A percentile compares a stretch with the other conserved stretches of the same genome.
Conservation (phyloP, 2,888 invertebrate genomes). For the Lasioglossum zephyrum region DNA sequence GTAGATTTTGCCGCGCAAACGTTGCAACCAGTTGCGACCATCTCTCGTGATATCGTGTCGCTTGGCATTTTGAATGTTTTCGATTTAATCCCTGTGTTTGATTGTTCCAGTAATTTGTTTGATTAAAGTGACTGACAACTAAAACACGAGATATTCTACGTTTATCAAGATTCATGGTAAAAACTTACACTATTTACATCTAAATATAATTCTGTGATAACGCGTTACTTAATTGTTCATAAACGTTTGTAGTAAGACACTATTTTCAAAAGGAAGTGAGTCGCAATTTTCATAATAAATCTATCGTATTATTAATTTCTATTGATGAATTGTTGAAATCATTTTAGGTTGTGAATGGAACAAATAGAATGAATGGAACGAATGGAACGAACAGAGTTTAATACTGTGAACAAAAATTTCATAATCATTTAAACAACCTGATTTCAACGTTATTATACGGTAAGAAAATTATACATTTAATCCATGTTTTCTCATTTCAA, state of each 20-base stretch:
- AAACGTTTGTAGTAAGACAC: neutral
- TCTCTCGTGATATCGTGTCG: constrained; percentile 67
- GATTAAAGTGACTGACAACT: neutral
- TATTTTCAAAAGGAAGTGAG: neutral
- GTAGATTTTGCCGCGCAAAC: constrained; percentile 81
- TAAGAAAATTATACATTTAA: neutral
- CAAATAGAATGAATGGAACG: neutral
- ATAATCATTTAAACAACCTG: constrained; percentile 2
- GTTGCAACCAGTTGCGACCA: constrained; percentile 66
- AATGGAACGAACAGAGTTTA: neutral
- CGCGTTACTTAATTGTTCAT: neutral
- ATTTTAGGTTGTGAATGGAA: neutral
- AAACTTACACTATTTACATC: neutral
- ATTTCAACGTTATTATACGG: neutral
- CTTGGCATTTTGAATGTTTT: constrained; percentile 24
- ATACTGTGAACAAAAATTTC: neutral
- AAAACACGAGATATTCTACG: neutral
- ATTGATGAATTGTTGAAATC: neutral
- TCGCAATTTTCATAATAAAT: neutral
- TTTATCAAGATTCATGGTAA: neutral
- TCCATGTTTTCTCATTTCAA: neutral
- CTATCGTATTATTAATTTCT: neutral
- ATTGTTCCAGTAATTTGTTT: neutral
- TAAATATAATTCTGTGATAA: constrained; percentile 1
- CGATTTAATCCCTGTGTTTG: constrained; percentile 18